Percentiles rank a stretch among this genome's conserved stretches.
Evolutionary conservation across 2,797 vertebrate species (phyloP).

Genomic region (Thunnus albacares): DNA sequence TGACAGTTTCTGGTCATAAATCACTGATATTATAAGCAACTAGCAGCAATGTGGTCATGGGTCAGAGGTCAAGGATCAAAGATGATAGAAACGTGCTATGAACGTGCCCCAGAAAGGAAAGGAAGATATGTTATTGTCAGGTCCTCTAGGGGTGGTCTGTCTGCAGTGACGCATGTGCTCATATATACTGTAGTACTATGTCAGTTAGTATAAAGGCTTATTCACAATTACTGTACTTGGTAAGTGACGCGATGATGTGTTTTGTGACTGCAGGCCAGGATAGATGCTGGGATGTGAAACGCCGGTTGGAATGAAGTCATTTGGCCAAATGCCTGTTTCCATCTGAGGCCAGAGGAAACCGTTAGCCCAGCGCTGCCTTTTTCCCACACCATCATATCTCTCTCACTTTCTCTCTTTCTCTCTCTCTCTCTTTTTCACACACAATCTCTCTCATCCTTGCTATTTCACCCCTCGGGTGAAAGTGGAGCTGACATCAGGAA

Average conservation of each 20-base stretch:
- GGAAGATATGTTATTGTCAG: background rate
- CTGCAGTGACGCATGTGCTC: background rate
- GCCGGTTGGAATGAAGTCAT: slow-evolving; percentile 86
- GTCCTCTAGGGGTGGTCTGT: background rate
- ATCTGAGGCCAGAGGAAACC: slow-evolving; percentile 85
- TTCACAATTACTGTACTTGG: slow-evolving; percentile 55
- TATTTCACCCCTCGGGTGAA: slow-evolving; percentile 40
- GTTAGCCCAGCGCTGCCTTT: slow-evolving; percentile 75
- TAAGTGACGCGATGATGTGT: slow-evolving; percentile 70
- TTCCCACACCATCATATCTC: slow-evolving; percentile 76
- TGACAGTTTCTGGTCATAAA: background rate
- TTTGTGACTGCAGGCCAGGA: slow-evolving; percentile 71
- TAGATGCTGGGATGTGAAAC: slow-evolving; percentile 78
- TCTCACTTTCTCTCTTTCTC: slow-evolving; percentile 23
- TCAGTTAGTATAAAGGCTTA: slow-evolving; percentile 36
- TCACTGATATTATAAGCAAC: background rate
- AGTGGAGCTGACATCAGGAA: slow-evolving; percentile 67
- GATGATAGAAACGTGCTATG: background rate
- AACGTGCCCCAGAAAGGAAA: slow-evolving; percentile 6
- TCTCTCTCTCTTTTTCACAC: slow-evolving; percentile 3
- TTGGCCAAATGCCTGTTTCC: slow-evolving; percentile 88
- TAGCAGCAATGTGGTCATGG: background rate
- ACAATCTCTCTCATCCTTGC: slow-evolving; percentile 28
- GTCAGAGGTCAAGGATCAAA: background rate
- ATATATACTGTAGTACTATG: slow-evolving; percentile 1